Evolutionary conservation across 2,113 vertebrate species (phyloP).

Genomic region (Acanthisitta chloris): DNA sequence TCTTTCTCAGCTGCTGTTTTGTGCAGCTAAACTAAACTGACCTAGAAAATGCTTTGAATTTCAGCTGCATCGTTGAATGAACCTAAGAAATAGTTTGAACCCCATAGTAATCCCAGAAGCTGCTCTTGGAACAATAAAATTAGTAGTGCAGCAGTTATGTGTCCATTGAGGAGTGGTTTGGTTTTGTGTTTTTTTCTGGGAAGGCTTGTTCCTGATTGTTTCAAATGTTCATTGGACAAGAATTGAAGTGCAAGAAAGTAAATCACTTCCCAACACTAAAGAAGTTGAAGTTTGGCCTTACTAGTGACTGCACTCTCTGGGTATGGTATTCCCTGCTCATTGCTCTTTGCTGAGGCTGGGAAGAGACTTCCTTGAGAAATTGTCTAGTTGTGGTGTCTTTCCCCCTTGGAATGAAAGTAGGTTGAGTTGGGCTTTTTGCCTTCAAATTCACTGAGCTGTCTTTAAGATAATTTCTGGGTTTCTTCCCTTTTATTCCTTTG

Average conservation of each 20-base stretch:
- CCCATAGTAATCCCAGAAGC: background rate
- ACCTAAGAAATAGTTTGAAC: background rate
- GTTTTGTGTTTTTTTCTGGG: background rate
- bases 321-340: background rate
- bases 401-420: accelerated
- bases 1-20: background rate
- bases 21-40: background rate
- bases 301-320: background rate
- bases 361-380: background rate
- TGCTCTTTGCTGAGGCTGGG: background rate
- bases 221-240: background rate
- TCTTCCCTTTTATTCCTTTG: background rate
- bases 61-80: background rate
- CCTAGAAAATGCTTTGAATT: background rate
- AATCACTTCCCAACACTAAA: background rate
- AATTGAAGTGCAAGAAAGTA: background rate
- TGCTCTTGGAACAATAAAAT: background rate
- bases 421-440: background rate
- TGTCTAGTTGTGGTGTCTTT: background rate
- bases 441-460: background rate
- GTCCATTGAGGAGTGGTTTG: background rate
- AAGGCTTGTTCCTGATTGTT: background rate
- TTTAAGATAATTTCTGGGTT: background rate
- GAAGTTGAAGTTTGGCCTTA: background rate
- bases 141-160: background rate